phyloP scores from a whole-genome alignment of 2,113 vertebrate species.

The Pimephales promelas region DNA sequence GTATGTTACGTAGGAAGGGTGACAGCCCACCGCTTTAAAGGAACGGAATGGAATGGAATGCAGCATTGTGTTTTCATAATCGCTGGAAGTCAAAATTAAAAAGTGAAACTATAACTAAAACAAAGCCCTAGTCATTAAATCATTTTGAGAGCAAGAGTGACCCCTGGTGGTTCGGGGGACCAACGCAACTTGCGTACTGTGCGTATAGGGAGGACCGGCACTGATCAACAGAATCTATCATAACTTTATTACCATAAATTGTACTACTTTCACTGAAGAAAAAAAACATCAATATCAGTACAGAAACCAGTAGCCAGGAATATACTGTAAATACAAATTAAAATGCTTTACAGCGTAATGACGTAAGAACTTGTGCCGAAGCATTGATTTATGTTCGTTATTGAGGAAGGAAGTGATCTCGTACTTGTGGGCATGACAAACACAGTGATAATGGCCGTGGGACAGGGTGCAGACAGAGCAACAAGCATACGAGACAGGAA shows the following conservation, averaged over 20 bases:
- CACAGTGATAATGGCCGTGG: constrained; percentile 9
- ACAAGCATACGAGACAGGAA: neutral
- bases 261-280: neutral
- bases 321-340: neutral
- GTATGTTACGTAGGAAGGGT: no score
- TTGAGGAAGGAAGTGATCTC: neutral
- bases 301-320: neutral
- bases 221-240: no score
- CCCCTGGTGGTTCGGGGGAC: no score
- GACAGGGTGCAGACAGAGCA: neutral
- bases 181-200: no score
- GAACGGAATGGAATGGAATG: no score
- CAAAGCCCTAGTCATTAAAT: no score
- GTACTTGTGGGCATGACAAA: neutral
- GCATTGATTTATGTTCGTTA: neutral
- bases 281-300: neutral
- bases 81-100: no score
- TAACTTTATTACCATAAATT: neutral
- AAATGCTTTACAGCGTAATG: neutral
- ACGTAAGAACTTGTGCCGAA: neutral
- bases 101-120: no score
- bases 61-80: no score
- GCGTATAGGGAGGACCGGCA: no score
- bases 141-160: no score
- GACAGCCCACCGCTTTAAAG: no score